A percentile compares a stretch with the other conserved stretches of the same genome.
Evolutionary conservation across 2,797 vertebrate genomes (phyloP).

Genomic region (Myoxocephalus aenaeus): DNA sequence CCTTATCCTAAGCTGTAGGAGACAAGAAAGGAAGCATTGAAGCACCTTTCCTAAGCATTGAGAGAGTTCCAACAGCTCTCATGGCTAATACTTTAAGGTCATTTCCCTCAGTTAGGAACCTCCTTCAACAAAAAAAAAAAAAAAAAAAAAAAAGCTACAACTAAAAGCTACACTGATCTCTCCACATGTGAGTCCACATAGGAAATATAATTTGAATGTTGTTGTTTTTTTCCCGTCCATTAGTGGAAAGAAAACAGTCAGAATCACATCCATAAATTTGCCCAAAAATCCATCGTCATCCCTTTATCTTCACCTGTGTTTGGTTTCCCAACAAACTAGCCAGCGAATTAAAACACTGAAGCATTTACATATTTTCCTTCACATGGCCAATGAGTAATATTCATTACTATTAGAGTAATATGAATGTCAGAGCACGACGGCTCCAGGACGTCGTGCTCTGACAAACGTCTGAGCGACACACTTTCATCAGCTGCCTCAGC

Average conservation of each 20-base stretch:
- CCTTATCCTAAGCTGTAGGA: not conserved
- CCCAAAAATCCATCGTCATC: not conserved
- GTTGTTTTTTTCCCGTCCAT: not conserved
- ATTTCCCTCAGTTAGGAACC: not conserved
- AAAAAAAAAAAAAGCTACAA: not conserved
- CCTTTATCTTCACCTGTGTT: not conserved
- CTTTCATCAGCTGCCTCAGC: constrained; percentile 11
- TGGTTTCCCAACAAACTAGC: not conserved
- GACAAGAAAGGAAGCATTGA: not conserved
- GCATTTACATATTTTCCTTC: not conserved
- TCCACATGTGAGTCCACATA: no score
- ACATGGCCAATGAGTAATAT: not conserved
- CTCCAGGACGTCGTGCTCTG: not conserved
- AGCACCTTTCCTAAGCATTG: not conserved
- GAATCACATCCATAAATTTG: not conserved
- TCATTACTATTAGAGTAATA: not conserved
- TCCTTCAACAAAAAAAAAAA: not conserved
- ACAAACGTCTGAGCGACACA: constrained; percentile 1
- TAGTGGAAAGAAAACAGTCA: not conserved
- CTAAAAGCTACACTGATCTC: no score
- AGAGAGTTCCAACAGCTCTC: not conserved
- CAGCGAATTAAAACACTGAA: not conserved
- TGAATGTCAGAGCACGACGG: constrained; percentile 7
- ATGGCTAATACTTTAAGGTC: not conserved
- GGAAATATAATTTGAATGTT: not conserved